These are phyloP conservation scores for Diachasma alloeum DNA, from an alignment of 1,140 invertebrate genomes.

Conservation along the genomic window DNA sequence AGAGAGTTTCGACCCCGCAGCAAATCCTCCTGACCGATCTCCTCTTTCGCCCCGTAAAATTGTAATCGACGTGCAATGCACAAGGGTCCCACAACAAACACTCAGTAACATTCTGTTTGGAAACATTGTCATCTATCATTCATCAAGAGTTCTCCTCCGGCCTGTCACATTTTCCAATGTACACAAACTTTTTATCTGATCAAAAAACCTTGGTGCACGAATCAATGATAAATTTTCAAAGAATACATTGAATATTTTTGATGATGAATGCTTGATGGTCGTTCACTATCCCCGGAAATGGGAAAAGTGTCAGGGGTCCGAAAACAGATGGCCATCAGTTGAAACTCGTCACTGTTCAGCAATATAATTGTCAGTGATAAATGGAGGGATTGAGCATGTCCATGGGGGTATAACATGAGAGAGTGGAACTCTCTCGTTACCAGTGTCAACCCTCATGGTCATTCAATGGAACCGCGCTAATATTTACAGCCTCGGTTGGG, in stretches of 20 bases:
- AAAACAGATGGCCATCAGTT: slow-evolving; percentile 26
- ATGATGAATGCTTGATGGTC: background rate
- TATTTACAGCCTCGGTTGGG: background rate
- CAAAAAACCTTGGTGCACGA: background rate
- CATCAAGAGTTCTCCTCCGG: background rate
- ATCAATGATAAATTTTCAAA: background rate
- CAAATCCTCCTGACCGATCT: background rate
- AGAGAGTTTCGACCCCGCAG: background rate
- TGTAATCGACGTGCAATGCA: slow-evolving; percentile 20
- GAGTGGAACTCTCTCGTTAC: background rate
- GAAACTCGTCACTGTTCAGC: slow-evolving; percentile 7
- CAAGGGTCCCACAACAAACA: background rate
- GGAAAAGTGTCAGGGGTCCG: slow-evolving; percentile 4
- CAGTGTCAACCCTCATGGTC: background rate
- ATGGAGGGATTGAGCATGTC: slow-evolving; percentile 18
- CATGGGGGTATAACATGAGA: background rate
- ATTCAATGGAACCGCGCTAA: slow-evolving; percentile 9
- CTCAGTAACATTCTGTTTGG: background rate
- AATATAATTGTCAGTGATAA: slow-evolving; percentile 35
- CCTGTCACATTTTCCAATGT: too few species aligned
- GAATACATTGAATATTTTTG: background rate
- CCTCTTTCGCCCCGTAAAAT: slow-evolving; percentile 21
- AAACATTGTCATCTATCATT: background rate
- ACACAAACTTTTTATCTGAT: too few species aligned
- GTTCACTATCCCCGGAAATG: background rate